Evolutionary conservation across 2,888 invertebrate genomes (phyloP), one percentile per base, ranked within the genome.

Genomic region (Habrosyne pyritoides): DNA sequence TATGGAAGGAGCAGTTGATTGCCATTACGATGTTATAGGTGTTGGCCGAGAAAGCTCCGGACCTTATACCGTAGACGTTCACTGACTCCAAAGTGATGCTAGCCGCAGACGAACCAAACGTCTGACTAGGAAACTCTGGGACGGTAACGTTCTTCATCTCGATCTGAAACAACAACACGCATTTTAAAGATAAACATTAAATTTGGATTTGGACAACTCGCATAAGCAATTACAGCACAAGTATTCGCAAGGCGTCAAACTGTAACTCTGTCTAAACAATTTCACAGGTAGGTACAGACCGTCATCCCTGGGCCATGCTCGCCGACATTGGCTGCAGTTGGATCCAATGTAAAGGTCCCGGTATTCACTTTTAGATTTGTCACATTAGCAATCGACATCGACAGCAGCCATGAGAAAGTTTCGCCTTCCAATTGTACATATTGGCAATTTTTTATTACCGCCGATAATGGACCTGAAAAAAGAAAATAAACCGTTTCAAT

Each of bases 11-110:
- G 48, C 94, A 94, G 78, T 95, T 95, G 59, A 93, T 90, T 18
- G 95, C 93, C 66, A 87, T 86, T 8, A 96, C 93, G 52, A 93
- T 89, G 63, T 94, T 93, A 71, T 96, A 94, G 47, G 93, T 93
- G 69, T 94, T 94, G 1, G 95, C 95, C 53, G 94, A 93, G 74
- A 96, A 96, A 0, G 96, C 96, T 52, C 94, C 94, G 36, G 91
- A 84, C 21, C 93, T 88, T 48, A 96, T 93, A 10, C 90, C 87
- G 36, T 91, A 88, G 12, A 95, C 93, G 66, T 88, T 86, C 50
- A 91, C 84, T 0, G 71, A 64, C 59, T 93, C 89, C 81, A 95
- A 86, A 28, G 88, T 86, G 33, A 95, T 90, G 62, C 93, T 93
- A 18, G 94, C 94, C 8, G 95, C 93, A 0, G 94, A 93, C 2